Evolutionary conservation across 2,113 vertebrate species (phyloP), one percentile per base, ranked within the genome.

Genomic region (Neogobius melanostomus): DNA sequence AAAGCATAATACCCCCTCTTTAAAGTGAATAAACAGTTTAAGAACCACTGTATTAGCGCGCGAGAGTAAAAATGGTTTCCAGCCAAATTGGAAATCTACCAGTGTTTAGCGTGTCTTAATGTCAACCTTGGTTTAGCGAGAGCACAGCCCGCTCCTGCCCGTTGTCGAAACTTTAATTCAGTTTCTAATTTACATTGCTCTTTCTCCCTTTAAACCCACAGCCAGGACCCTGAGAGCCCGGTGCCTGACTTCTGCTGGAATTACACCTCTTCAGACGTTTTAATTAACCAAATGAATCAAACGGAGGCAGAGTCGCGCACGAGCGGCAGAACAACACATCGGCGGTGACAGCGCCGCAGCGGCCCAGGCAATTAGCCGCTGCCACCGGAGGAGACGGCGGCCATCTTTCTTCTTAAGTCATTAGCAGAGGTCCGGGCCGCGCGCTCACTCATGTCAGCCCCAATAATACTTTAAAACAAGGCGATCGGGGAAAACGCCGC

Each of bases 371-470:
- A 93, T 94, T 93, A 94, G 85, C 92, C 87, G 82, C 92, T 91
- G 92, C 90, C 92, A 92, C 77, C 68, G 76, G 88, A 81, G 88
- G 80, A 86, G 89, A 92, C 88, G 89, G 91, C 86, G 90, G 91
- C 88, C 88, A 93, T 93, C 92, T 91, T 91, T 93, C 92, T 91
- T 91, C 89, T 93, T 93, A 93, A 93, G 90, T 93, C 91, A 92
- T 92, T 93, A 92, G 88, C 89, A 80, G 75, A 87, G 91, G 92
- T 89, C 91, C 87, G 72, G 84, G 86, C 89, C 86, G 85, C 68
- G 88, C 89, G 88, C 88, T 93, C 92, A 92, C 90, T 94, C 92
- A 93, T 93, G 90, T 93, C 93, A 91, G 87, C 84, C 89, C 89
- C 59, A 88, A 85, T 93, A 93, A 93, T 94, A 93, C 92, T 91